These are phyloP conservation scores for Zenarchopterus dispar DNA, from an alignment of 2,797 vertebrate species.

Conservation along the genomic window DNA sequence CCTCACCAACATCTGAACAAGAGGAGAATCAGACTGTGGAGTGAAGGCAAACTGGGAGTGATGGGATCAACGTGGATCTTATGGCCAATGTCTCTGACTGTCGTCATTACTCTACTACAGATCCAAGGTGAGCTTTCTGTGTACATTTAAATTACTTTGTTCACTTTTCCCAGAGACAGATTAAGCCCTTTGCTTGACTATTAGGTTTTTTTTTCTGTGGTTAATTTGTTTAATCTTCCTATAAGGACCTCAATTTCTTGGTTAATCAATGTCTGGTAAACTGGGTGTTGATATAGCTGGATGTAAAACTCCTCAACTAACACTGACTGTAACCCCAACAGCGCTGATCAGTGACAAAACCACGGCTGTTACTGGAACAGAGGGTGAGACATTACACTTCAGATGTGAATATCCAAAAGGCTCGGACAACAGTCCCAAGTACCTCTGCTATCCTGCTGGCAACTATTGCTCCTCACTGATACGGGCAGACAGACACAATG, in stretches of 20 bases:
- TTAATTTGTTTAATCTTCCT: too few species aligned
- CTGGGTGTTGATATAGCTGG: not conserved
- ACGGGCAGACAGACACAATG: conserved; percentile 10
- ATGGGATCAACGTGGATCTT: conserved; percentile 40
- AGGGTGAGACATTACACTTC: conserved; percentile 48
- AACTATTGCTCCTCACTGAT: not conserved
- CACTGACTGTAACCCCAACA: conserved; percentile 13
- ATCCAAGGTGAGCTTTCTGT: conserved; percentile 51
- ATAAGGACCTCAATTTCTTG: too few species aligned
- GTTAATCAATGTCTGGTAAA: not conserved
- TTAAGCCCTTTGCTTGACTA: not conserved
- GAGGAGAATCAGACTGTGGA: conserved; percentile 8
- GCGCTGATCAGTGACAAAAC: conserved; percentile 24
- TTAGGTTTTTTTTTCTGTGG: too few species aligned
- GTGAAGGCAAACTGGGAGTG: conserved; percentile 17
- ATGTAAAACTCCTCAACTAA: not conserved
- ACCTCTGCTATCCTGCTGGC: conserved; percentile 14
- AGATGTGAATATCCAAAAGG: conserved; percentile 41
- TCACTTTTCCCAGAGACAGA: not conserved
- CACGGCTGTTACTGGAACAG: conserved; percentile 4
- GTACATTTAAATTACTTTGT: not conserved
- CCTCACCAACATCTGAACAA: not conserved
- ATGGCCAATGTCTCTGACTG: conserved; percentile 22
- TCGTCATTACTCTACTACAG: conserved; percentile 37
- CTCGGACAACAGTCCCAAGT: conserved; percentile 19